Percentiles rank a stretch among this genome's conserved stretches.
These are phyloP conservation scores for Channa striata DNA, from an alignment of 2,797 vertebrate species.

Conservation along the genomic window DNA sequence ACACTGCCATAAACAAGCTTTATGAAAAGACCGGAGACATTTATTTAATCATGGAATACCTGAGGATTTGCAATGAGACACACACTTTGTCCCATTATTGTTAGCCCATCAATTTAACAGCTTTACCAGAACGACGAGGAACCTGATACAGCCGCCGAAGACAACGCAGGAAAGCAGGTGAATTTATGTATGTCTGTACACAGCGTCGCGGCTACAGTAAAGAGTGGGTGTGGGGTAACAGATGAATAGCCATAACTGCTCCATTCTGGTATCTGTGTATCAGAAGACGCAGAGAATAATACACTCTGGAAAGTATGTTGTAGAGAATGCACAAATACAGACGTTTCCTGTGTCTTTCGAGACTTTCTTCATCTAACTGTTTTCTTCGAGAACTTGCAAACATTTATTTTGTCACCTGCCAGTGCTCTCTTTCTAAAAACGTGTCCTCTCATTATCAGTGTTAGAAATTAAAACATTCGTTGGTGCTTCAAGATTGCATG, in stretches of 20 bases:
- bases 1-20: constrained; percentile 87
- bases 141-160: constrained; percentile 60
- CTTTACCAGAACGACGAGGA: constrained; percentile 73
- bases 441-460: constrained; percentile 3
- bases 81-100: constrained; percentile 82
- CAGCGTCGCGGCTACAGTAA: constrained; percentile 28
- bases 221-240: constrained; percentile 43
- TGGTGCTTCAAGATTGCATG: constrained; percentile 24
- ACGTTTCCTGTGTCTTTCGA: constrained; percentile 32
- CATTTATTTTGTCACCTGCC: constrained; percentile 24
- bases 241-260: constrained; percentile 62
- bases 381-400: constrained; percentile 20
- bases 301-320: constrained; percentile 35
- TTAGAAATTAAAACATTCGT: constrained; percentile 50
- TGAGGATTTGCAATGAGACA: constrained; percentile 81
- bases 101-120: constrained; percentile 82
- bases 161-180: constrained; percentile 69
- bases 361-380: constrained; percentile 14
- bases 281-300: constrained; percentile 54
- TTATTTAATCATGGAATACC: constrained; percentile 91
- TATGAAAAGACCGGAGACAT: constrained; percentile 90
- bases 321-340: constrained; percentile 47
- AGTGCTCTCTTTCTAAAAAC: background rate
- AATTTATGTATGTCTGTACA: constrained; percentile 73
- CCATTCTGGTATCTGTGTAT: constrained; percentile 55